Base-by-base conservation (phyloP, 2,888 invertebrate species). In the Fragum sueziense region DNA sequence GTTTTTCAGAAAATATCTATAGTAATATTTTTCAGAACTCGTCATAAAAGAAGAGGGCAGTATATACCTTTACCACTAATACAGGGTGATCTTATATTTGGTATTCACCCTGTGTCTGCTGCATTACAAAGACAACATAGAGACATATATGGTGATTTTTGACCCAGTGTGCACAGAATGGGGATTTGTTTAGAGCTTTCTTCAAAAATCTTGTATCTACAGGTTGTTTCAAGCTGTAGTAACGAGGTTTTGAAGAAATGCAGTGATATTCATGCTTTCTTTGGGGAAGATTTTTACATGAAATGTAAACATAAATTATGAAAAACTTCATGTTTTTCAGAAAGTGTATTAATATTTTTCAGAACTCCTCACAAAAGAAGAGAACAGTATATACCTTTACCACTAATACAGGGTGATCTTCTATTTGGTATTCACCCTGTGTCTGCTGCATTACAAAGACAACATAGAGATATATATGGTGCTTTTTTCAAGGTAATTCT, bases 371-470 rank as follows among this genome's bases (percentile, higher is more conserved):
- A 2, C n/a, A 57, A 14, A n/a, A 57, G 57, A 57, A 61, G 33
- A 31, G 31, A 61, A n/a, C 37, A 41, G 9, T 20, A n/a, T n/a
- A 33, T 71, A 33, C 74, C 74, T 9, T 29, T 77, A 9, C 80
- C 82, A 31, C 61, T 72, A 7, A 31, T 83, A 1, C 70, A 77
- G 9, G 90, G 89, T 25, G 90, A 91, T 51, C 65, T 89, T 14
- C 27, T 91, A 67, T 90, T 87, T 84, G 91, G 91, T 3, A 74
- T 88, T 34, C 88, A 90, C 76, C 90, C 91, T 27, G 86, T 89
- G 0, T 62, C 80, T 20, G 72, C 90, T 51, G 90, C 91, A 4
- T 67, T 91, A 2, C 31, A 78, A 22, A 75, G 81, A 2, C 70
- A 69, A 37, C 85, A 81, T 47, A 81, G 91, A 70, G 54, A 82